Percentiles rank a stretch among this genome's conserved stretches.
Evolutionary conservation across 2,113 vertebrate species (phyloP).

Genomic region (Pterocles burchelli): DNA sequence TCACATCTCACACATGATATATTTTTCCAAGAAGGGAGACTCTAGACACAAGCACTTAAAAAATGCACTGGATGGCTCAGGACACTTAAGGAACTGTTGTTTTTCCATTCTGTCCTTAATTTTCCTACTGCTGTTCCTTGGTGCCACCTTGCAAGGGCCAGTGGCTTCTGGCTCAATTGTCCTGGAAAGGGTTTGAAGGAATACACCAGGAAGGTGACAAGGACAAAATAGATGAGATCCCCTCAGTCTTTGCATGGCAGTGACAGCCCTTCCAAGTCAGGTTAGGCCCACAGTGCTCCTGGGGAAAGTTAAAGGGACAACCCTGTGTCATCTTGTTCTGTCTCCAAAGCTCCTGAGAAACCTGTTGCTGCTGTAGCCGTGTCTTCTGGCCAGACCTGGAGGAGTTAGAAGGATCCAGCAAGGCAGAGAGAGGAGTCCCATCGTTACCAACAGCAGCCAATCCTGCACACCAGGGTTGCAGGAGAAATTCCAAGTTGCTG

Average conservation of each 20-base stretch:
- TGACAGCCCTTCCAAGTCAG: not conserved
- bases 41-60: not conserved
- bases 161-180: not conserved
- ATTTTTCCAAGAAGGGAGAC: not conserved
- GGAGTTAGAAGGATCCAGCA: conserved; percentile 1
- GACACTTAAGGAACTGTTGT: not conserved
- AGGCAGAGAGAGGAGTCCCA: not conserved
- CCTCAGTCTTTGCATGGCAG: not conserved
- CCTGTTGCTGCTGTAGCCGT: not conserved
- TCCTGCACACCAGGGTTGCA: accelerated
- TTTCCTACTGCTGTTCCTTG: not conserved
- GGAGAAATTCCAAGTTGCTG: not conserved
- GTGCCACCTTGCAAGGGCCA: not conserved
- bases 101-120: not conserved
- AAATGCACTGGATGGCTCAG: not conserved
- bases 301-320: not conserved
- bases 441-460: not conserved
- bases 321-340: not conserved
- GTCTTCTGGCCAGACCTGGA: not conserved
- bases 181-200: not conserved
- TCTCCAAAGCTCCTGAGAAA: not conserved
- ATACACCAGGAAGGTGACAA: not conserved
- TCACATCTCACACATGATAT: not conserved
- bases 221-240: not conserved
- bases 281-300: accelerated